phyloP scores from a whole-genome alignment of 2,113 vertebrate genomes.

The Pterocles orientalis region DNA sequence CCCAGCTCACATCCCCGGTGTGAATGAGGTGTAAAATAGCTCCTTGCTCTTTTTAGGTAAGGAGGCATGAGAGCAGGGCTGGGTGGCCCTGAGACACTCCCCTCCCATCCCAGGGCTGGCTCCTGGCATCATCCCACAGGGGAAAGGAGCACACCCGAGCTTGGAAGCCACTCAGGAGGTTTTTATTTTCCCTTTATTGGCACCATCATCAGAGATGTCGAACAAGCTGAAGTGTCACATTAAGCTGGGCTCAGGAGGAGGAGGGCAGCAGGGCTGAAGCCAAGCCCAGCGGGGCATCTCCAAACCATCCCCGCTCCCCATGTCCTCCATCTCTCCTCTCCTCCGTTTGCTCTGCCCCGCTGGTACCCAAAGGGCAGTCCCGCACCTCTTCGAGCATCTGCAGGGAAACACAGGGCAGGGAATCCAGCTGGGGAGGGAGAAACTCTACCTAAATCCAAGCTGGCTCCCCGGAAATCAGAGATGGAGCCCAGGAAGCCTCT shows the following conservation, averaged over 20 bases:
- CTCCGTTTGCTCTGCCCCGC: background rate
- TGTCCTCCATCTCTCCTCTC: background rate
- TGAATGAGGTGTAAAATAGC: conserved; percentile 52
- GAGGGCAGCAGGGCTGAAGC: background rate
- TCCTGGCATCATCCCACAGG: background rate
- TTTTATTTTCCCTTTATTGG: conserved; percentile 14
- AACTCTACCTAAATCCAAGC: background rate
- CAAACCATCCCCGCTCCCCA: background rate
- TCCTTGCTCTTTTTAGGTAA: conserved; percentile 57
- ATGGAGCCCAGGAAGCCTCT: background rate
- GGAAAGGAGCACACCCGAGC: background rate
- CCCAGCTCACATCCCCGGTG: background rate
- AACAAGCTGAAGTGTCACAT: conserved; percentile 3
- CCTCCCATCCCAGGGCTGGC: fast-evolving
- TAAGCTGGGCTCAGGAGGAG: background rate
- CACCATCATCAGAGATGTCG: background rate
- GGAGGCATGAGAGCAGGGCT: background rate
- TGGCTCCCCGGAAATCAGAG: background rate
- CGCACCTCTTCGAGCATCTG: background rate
- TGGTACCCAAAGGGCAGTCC: background rate
- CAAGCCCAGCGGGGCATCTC: background rate
- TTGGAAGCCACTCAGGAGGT: background rate
- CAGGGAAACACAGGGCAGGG: background rate
- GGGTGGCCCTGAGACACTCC: background rate
- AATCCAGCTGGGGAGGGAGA: background rate